phyloP scores from a whole-genome alignment of 2,888 invertebrate genomes.

The Beris morrisii region DNA sequence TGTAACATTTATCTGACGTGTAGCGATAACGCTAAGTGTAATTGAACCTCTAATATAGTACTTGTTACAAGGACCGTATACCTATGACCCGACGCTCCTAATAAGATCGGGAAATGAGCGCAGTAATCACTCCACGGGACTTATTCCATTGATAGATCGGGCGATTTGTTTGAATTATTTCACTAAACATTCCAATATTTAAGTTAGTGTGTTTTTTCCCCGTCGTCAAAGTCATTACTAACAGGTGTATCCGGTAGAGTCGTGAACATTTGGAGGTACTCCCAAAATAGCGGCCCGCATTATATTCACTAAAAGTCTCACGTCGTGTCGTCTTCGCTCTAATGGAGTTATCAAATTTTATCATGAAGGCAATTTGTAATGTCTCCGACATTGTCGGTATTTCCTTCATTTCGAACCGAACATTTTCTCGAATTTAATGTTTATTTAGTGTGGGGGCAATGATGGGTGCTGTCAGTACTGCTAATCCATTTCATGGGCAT shows the following conservation, averaged over 20 bases:
- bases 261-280: too few relatives aligned
- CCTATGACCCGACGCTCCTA: too few relatives aligned
- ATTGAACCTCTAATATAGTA: background rate
- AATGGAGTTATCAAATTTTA: constrained; percentile 34
- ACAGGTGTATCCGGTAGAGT: constrained; percentile 25
- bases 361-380: constrained; percentile 29
- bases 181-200: background rate
- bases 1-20: background rate
- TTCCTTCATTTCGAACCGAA: too few relatives aligned
- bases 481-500: too few relatives aligned
- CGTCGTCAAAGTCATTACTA: constrained; percentile 29
- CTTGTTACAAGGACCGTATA: background rate
- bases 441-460: too few relatives aligned
- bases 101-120: background rate
- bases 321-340: background rate
- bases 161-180: background rate
- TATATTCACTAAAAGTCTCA: background rate
- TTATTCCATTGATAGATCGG: background rate
- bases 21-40: background rate
- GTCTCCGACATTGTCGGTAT: too few relatives aligned
- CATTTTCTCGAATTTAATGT: too few relatives aligned
- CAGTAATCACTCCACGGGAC: too few relatives aligned
- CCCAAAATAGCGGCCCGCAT: background rate
- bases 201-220: constrained; percentile 7
- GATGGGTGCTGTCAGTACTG: too few relatives aligned